Evolutionary conservation across 2,797 vertebrate genomes (phyloP).

Genomic region (Epinephelus malabaricus): DNA sequence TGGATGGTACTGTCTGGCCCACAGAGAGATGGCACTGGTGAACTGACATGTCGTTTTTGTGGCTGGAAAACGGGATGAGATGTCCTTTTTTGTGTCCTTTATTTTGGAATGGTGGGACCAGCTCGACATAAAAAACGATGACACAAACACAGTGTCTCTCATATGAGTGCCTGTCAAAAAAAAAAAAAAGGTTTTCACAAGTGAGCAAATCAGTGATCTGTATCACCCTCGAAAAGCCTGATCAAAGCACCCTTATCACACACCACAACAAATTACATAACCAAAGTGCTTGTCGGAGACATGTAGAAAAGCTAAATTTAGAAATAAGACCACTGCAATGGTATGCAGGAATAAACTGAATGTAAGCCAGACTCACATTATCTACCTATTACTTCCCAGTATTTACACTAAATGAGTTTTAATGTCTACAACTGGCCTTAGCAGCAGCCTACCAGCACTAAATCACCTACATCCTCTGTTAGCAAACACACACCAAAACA

Average conservation of each 20-base stretch:
- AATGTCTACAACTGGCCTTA: neutral
- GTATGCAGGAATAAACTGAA: slow-evolving; percentile 23
- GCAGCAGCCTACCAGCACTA: slow-evolving; percentile 15
- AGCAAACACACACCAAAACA: slow-evolving; percentile 35
- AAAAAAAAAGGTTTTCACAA: neutral
- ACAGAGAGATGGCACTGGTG: neutral
- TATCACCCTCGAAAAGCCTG: slow-evolving; percentile 33
- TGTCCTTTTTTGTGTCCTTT: neutral
- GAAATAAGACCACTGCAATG: slow-evolving; percentile 1
- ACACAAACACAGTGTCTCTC: slow-evolving; percentile 20
- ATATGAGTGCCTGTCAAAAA: neutral
- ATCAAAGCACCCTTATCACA: slow-evolving; percentile 43
- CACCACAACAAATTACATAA: slow-evolving; percentile 17
- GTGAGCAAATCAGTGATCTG: slow-evolving; percentile 21
- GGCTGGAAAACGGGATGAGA: slow-evolving; percentile 29
- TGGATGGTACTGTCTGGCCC: slow-evolving; percentile 3
- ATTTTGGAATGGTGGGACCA: neutral
- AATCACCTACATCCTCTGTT: slow-evolving; percentile 20
- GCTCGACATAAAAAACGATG: neutral
- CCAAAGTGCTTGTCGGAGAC: slow-evolving; percentile 7
- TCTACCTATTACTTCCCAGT: slow-evolving; percentile 3
- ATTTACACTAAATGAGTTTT: slow-evolving; percentile 13
- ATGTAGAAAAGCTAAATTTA: slow-evolving; percentile 26
- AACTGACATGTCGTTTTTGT: slow-evolving; percentile 17
- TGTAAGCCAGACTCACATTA: slow-evolving; percentile 1